Conservation (phyloP, 2,797 vertebrate species). For the Anolis apletophallus region DNA sequence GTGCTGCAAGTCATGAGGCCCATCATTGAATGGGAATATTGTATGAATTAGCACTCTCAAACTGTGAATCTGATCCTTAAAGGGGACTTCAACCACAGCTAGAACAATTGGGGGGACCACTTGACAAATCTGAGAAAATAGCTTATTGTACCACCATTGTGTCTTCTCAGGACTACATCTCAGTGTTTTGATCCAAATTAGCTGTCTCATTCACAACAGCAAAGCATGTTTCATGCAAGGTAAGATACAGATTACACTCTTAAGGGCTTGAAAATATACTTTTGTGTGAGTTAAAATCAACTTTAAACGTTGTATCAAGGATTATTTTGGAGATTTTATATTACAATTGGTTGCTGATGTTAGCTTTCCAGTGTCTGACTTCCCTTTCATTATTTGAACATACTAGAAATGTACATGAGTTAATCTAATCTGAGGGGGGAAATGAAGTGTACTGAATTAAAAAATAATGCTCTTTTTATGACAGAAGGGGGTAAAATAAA, state of each 20-base stretch:
- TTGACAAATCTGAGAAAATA: not conserved
- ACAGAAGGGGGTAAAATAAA: conserved; percentile 24
- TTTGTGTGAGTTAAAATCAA: not conserved
- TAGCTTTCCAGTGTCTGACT: not conserved
- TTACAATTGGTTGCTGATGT: conserved; percentile 33
- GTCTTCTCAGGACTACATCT: not conserved
- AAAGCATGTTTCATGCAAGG: not conserved
- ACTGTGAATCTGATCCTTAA: not conserved
- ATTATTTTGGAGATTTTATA: conserved; percentile 3
- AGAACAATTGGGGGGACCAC: not conserved
- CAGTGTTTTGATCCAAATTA: not conserved
- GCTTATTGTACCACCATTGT: not conserved
- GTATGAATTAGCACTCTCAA: not conserved
- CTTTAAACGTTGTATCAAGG: conserved; percentile 5
- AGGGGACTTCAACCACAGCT: not conserved
- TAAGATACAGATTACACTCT: not conserved
- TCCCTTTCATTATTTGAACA: not conserved
- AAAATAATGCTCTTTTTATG: conserved; percentile 3
- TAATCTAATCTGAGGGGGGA: conserved; percentile 38
- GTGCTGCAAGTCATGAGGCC: not conserved
- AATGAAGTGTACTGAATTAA: conserved; percentile 28
- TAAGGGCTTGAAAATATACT: not conserved
- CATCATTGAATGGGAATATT: not conserved
- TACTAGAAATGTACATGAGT: conserved; percentile 30
- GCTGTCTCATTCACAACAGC: not conserved